Base-by-base conservation (phyloP, 2,888 invertebrate genomes). In the Lottia gigantea region DNA sequence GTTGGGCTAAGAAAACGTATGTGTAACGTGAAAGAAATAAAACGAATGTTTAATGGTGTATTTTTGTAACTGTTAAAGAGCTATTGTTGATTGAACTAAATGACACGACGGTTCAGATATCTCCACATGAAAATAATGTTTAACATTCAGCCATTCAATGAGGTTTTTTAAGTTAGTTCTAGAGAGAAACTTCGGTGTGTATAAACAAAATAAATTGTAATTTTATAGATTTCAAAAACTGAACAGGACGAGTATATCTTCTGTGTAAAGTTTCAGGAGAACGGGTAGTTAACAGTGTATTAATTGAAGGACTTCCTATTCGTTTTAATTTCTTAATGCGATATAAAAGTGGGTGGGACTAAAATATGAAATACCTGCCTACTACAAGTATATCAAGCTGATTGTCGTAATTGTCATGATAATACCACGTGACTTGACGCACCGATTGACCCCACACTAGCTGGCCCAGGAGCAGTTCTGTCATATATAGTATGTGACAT, bases 371-470 rank as follows among this genome's bases (percentile, higher is more conserved):
- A 55, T 55, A 55, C 55, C 55, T 55, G 55, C 55, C 55, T 55
- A 23, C 55, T 19, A 23, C 23, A 23, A 55, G 55, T 55, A 55
- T 23, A 55, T 23, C 23, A 55, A 55, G 19, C 40, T 40, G 40
- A 40, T 40, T 40, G 40, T 19, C 55, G 23, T 23, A 55, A 19
- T 23, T 55, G 55, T 55, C 55, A 55, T 55, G 55, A 55, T 55
- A 55, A 55, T 23, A 55, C 23, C 55, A 55, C 55, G 55, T 55
- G 55, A 55, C 55, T 40, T 40, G 40, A 40, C 55, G 55, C 55
- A 55, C 55, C 55, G 55, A 55, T 55, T 55, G 55, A 55, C 55
- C 55, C 55, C 55, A 55, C 40, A 40, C 40, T 40, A 40, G 40
- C 40, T 40, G 40, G 40, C 40, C 40, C 40, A 55, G 23, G 55